Conservation (phyloP, 2,113 vertebrate species). For the Nerophis ophidion region DNA sequence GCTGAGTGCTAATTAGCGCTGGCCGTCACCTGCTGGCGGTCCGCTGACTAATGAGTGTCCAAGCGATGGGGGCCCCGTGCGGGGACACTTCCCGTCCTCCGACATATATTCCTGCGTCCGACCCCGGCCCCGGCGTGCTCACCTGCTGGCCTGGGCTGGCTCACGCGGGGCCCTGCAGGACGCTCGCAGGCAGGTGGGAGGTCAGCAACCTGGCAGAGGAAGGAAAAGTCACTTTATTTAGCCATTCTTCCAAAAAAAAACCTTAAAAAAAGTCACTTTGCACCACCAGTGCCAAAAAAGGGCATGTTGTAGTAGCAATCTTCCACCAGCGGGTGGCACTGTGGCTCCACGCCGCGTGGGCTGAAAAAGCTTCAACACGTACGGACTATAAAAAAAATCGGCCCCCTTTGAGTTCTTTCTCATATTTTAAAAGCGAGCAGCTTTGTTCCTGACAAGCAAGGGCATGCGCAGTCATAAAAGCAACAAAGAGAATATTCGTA, state of each 20-base stretch:
- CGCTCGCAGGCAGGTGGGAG: slow-evolving; percentile 43
- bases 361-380: neutral
- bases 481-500: slow-evolving; percentile 41
- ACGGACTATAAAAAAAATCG: too few relatives aligned
- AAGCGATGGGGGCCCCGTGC: too few relatives aligned
- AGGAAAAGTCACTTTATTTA: neutral
- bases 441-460: slow-evolving; percentile 47
- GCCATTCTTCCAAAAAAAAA: too few relatives aligned
- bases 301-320: neutral
- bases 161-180: slow-evolving; percentile 68
- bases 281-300: too few relatives aligned
- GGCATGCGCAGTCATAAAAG: slow-evolving; percentile 48
- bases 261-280: too few relatives aligned
- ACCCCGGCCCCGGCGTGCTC: too few relatives aligned
- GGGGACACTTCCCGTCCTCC: too few relatives aligned
- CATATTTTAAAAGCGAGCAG: slow-evolving; percentile 30
- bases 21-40: too few relatives aligned
- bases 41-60: too few relatives aligned
- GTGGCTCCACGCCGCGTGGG: slow-evolving; percentile 42
- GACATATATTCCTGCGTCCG: too few relatives aligned
- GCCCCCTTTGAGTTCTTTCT: slow-evolving; percentile 18
- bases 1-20: too few relatives aligned
- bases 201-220: slow-evolving; percentile 2
- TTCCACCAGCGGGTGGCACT: slow-evolving; percentile 64
- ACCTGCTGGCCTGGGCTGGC: slow-evolving; percentile 29